A percentile compares a stretch with the other conserved stretches of the same genome.
Conservation (phyloP, 1,140 invertebrate species). For the Choristoneura fumiferana region DNA sequence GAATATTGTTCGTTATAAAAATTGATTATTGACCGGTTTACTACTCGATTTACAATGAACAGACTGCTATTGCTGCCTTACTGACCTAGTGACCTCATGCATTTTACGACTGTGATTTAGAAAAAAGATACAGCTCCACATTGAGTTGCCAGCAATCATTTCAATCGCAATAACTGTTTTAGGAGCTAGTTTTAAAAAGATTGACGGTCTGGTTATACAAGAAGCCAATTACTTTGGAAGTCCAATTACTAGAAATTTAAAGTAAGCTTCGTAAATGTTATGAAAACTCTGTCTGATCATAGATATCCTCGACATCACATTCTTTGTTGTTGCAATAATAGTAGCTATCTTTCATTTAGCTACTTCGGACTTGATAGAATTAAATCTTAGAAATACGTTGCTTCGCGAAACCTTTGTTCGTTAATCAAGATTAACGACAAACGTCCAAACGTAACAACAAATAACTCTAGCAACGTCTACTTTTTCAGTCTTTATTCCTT, state of each 20-base stretch:
- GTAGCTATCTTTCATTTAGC: too few species aligned
- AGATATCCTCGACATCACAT: too few species aligned
- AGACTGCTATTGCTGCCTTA: slow-evolving; percentile 27
- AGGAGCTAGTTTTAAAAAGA: slow-evolving; percentile 10
- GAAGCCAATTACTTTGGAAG: slow-evolving; percentile 5
- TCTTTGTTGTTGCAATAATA: too few species aligned
- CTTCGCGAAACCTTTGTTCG: too few species aligned
- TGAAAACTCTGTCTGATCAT: too few species aligned
- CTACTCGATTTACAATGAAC: slow-evolving; percentile 6
- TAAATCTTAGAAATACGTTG: too few species aligned
- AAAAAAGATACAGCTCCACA: slow-evolving; percentile 5
- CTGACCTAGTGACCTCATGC: slow-evolving; percentile 30
- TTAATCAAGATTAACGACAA: too few species aligned
- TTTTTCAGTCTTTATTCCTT: too few species aligned
- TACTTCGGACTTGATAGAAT: too few species aligned
- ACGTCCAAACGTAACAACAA: too few species aligned
- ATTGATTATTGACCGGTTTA: slow-evolving; percentile 7
- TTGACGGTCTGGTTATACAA: slow-evolving; percentile 7
- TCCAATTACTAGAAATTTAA: slow-evolving; percentile 2
- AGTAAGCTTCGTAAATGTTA: too few species aligned
- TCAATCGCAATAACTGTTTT: slow-evolving; percentile 11
- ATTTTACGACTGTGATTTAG: slow-evolving; percentile 17
- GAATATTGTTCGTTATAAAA: slow-evolving; percentile 11
- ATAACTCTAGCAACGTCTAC: too few species aligned
- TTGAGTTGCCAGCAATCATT: neutral